phyloP scores from a whole-genome alignment of 1,140 invertebrate genomes.

The Cheumatopsyche charites region DNA sequence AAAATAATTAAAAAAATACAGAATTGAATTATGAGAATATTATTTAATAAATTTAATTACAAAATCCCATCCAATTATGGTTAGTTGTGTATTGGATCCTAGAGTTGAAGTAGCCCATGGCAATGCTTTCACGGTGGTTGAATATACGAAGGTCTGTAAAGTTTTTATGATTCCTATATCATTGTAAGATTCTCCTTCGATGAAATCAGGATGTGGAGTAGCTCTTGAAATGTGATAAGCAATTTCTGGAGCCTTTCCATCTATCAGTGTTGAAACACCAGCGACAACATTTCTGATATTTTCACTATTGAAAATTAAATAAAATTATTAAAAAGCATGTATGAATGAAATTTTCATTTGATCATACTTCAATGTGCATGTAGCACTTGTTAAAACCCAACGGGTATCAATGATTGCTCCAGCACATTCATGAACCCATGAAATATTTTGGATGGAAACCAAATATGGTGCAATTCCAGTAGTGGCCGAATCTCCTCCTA shows the following conservation, averaged over 20 bases:
- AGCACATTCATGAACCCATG: neutral
- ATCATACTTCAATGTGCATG: neutral
- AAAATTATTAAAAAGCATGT: no score
- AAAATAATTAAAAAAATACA: no score
- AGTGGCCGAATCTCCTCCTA: neutral
- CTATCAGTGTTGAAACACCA: no score
- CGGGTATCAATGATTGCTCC: neutral
- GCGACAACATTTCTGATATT: no score
- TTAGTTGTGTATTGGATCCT: neutral
- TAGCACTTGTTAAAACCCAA: constrained; percentile 8
- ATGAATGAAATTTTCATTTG: no score
- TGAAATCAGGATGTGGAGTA: neutral
- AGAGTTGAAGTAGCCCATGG: neutral
- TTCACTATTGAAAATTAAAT: no score
- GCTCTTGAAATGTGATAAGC: no score
- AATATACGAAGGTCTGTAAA: neutral
- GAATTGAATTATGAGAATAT: no score
- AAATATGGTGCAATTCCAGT: neutral
- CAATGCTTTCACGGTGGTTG: neutral
- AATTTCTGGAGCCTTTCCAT: no score
- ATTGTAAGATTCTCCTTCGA: neutral
- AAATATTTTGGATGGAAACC: neutral
- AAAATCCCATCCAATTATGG: neutral
- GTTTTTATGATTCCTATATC: neutral
- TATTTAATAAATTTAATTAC: neutral